These are phyloP conservation scores for Apis florea DNA, from an alignment of 1,140 invertebrate genomes.

Conservation along the genomic window DNA sequence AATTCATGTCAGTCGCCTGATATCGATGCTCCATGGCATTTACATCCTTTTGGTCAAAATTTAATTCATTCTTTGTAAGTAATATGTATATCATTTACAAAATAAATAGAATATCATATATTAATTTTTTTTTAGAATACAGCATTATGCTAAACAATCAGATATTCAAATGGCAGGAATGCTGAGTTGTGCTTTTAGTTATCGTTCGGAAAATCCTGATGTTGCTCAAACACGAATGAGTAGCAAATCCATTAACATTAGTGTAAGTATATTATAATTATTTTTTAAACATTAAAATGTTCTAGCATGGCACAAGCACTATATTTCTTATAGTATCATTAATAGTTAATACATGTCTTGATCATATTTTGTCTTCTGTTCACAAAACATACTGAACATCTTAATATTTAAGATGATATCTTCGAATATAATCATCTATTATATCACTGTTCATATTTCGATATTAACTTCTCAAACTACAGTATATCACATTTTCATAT, in stretches of 20 bases:
- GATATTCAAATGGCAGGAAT: slow-evolving; percentile 97
- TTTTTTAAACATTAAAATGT: slow-evolving; percentile 16
- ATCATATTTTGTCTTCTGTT: slow-evolving; percentile 54
- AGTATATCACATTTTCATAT: slow-evolving; percentile 50
- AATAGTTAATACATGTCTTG: slow-evolving; percentile 16
- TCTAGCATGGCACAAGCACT: slow-evolving; percentile 25
- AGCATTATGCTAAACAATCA: slow-evolving; percentile 87
- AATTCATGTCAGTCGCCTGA: slow-evolving; percentile 76
- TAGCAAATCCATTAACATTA: slow-evolving; percentile 80
- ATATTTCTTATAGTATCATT: slow-evolving; percentile 12
- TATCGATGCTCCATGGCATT: slow-evolving; percentile 87
- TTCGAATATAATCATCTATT: slow-evolving; percentile 11
- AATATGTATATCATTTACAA: slow-evolving; percentile 34
- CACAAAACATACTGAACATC: slow-evolving; percentile 1
- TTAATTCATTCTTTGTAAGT: slow-evolving; percentile 92
- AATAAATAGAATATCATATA: neutral
- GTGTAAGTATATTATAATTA: slow-evolving; percentile 76
- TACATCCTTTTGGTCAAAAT: slow-evolving; percentile 92
- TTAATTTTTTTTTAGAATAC: slow-evolving; percentile 82
- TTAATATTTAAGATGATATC: neutral
- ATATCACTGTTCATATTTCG: slow-evolving; percentile 2
- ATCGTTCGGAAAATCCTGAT: slow-evolving; percentile 77
- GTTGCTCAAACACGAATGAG: slow-evolving; percentile 68
- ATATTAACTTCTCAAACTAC: slow-evolving; percentile 11
- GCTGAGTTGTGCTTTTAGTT: slow-evolving; percentile 92